Percentiles rank a stretch among this genome's conserved stretches.
These are phyloP conservation scores for Pogonocichla stellata DNA, from an alignment of 2,113 vertebrate genomes.

Conservation along the genomic window DNA sequence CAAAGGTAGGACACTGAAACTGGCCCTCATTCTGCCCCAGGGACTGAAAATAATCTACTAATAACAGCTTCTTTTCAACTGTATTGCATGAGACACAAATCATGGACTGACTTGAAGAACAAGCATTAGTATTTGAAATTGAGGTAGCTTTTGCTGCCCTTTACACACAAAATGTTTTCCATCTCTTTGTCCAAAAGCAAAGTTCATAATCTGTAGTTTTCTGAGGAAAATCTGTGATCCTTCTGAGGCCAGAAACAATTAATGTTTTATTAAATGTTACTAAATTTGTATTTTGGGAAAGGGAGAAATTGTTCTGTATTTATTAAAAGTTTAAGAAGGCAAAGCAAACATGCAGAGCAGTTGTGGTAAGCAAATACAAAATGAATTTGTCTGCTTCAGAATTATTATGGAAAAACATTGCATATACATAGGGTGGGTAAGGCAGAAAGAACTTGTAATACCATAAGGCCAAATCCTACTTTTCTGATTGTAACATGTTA, in stretches of 20 bases:
- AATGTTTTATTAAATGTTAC: neutral
- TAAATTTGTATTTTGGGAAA: neutral
- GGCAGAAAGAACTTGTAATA: neutral
- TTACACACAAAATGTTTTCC: neutral
- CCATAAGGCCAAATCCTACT: neutral
- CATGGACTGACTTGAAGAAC: neutral
- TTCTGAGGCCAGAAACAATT: neutral
- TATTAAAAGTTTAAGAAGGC: neutral
- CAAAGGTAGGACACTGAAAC: conserved; percentile 67
- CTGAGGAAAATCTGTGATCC: neutral
- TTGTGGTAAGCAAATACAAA: neutral
- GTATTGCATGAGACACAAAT: neutral
- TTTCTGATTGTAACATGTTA: neutral
- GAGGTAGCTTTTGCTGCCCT: neutral
- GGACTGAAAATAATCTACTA: neutral
- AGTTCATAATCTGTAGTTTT: neutral
- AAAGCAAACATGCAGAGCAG: neutral
- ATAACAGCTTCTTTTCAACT: neutral
- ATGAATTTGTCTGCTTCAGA: neutral
- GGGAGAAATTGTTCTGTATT: neutral
- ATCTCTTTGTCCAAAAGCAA: neutral
- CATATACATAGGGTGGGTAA: neutral
- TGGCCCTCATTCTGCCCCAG: neutral
- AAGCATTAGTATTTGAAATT: neutral
- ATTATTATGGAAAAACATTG: rapidly evolving